These are phyloP conservation scores for Corapipo altera DNA, from an alignment of 2,113 vertebrate genomes.

Conservation along the genomic window DNA sequence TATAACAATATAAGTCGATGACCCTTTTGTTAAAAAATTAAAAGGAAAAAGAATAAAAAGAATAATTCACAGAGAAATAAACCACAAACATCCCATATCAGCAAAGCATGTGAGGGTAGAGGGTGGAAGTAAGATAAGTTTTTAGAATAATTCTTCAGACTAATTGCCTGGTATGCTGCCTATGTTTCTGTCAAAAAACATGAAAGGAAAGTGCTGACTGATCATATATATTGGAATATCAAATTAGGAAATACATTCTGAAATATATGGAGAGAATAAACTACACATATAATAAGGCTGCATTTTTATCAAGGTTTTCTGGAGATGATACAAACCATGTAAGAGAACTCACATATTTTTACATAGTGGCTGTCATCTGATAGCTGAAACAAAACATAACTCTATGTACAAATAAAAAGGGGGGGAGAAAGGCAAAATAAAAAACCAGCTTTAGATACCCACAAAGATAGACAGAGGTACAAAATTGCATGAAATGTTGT, in stretches of 20 bases:
- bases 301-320: slow-evolving; percentile 54
- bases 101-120: not conserved
- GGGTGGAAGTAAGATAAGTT: not conserved
- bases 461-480: not conserved
- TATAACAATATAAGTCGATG: not conserved
- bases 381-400: slow-evolving; percentile 45
- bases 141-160: slow-evolving; percentile 58
- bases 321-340: slow-evolving; percentile 24
- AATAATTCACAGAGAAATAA: not conserved
- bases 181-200: slow-evolving; percentile 60
- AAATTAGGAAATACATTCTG: slow-evolving; percentile 53
- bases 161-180: slow-evolving; percentile 54
- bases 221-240: slow-evolving; percentile 54
- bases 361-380: slow-evolving; percentile 41
- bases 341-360: slow-evolving; percentile 33
- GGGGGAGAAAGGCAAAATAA: not conserved
- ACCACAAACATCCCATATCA: not conserved
- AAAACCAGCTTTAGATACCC: slow-evolving; percentile 22
- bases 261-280: slow-evolving; percentile 54
- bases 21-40: not conserved
- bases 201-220: slow-evolving; percentile 49
- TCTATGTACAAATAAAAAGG: not conserved
- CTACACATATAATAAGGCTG: slow-evolving; percentile 44
- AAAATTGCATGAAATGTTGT: slow-evolving; percentile 3
- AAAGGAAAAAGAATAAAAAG: not conserved